Evolutionary conservation across 1,140 invertebrate genomes (phyloP).

Genomic region (Centruroides vittatus): DNA sequence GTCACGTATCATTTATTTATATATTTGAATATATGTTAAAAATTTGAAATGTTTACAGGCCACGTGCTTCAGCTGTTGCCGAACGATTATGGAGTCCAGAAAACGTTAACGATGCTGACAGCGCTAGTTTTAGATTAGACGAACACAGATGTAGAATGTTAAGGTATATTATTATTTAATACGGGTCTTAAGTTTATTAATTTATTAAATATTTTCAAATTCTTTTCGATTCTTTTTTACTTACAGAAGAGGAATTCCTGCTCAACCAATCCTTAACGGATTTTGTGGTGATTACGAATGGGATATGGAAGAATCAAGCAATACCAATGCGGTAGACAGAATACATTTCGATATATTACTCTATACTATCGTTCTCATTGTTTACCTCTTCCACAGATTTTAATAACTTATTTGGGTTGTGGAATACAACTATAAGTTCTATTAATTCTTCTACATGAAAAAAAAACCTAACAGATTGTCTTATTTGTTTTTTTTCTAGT

Average conservation of each 20-base stretch:
- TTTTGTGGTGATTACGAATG: conserved; percentile 28
- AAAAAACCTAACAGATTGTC: no score
- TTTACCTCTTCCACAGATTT: no score
- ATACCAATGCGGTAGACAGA: no score
- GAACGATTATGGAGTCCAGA: conserved; percentile 21
- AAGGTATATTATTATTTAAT: background rate
- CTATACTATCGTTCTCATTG: no score
- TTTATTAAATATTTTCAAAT: background rate
- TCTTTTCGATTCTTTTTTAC: background rate
- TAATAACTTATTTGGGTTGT: no score
- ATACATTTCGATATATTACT: no score
- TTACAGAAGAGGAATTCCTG: conserved; percentile 25
- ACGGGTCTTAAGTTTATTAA: background rate
- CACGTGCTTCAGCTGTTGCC: conserved; percentile 20
- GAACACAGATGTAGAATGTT: conserved; percentile 23
- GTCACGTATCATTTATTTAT: background rate
- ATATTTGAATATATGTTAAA: background rate
- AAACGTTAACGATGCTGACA: conserved; percentile 9
- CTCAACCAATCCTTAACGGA: conserved; percentile 26
- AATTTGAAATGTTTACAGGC: background rate
- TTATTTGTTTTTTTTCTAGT: no score
- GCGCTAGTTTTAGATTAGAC: conserved; percentile 19
- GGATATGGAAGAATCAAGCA: conserved; percentile 14
- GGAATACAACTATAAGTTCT: no score
- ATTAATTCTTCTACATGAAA: no score